phyloP scores from a whole-genome alignment of 2,797 vertebrate genomes.

The Steatocranus sp. region DNA sequence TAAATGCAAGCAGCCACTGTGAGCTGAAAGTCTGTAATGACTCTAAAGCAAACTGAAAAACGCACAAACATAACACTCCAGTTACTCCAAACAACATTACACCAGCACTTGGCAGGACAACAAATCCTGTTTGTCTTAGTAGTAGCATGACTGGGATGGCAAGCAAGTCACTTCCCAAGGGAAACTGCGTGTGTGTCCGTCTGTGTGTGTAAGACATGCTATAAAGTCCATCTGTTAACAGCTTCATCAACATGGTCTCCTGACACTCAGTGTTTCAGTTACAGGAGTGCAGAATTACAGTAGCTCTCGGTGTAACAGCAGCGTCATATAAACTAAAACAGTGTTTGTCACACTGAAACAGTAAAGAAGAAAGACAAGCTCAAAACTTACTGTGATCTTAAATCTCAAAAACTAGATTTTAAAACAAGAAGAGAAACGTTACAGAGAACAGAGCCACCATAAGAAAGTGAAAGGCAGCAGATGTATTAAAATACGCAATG shows the following conservation, averaged over 20 bases:
- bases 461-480: background rate
- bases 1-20: background rate
- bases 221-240: constrained; percentile 1
- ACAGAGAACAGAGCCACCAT: background rate
- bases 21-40: background rate
- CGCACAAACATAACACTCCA: background rate
- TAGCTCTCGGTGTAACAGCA: background rate
- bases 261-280: constrained; percentile 4
- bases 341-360: background rate
- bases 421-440: background rate
- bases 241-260: background rate
- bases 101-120: constrained; percentile 3
- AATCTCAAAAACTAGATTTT: background rate
- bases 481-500: background rate
- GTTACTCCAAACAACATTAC: background rate
- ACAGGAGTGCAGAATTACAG: background rate
- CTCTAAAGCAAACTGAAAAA: background rate
- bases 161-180: constrained; percentile 5
- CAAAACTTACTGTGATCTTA: background rate
- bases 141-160: constrained; percentile 8
- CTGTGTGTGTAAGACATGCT: background rate
- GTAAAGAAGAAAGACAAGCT: background rate
- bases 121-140: background rate
- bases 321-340: background rate
- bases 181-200: background rate